A percentile compares a stretch with the other conserved stretches of the same genome.
Evolutionary conservation across 2,797 vertebrate species (phyloP).

Genomic region (Pantherophis vulpinus): DNA sequence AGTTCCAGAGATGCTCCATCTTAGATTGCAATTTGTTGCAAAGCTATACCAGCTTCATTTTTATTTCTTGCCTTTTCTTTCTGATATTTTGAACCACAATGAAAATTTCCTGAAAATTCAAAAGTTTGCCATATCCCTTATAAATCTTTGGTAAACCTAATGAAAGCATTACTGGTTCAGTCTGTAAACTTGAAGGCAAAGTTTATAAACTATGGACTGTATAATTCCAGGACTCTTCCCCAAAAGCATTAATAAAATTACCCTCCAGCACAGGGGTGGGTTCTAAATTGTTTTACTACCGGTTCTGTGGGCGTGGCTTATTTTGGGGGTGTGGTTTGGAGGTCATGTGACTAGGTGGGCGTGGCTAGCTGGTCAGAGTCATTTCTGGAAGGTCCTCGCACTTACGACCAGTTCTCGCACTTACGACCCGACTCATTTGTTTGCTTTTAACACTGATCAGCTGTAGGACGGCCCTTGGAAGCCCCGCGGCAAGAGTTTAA

Average conservation of each 20-base stretch:
- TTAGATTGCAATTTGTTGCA: neutral
- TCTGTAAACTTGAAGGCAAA: neutral
- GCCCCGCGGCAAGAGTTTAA: too few species aligned
- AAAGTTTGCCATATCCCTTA: neutral
- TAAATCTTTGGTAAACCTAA: neutral
- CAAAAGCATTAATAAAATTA: neutral
- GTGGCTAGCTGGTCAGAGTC: too few species aligned
- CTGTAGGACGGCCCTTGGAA: too few species aligned
- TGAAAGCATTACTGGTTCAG: neutral
- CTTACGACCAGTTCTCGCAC: too few species aligned
- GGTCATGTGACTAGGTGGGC: too few species aligned
- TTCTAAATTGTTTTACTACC: too few species aligned
- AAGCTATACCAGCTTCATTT: neutral
- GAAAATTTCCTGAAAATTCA: neutral
- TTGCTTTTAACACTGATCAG: too few species aligned
- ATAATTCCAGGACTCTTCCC: neutral
- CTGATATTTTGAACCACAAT: neutral
- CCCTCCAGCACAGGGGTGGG: neutral
- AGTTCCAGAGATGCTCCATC: neutral
- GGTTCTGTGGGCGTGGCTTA: too few species aligned
- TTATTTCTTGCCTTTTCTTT: neutral
- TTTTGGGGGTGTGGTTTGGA: too few species aligned
- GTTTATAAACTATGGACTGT: neutral
- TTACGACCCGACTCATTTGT: too few species aligned
- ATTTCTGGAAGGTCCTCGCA: too few species aligned